A percentile compares a stretch with the other conserved stretches of the same genome.
These are phyloP conservation scores for Clistopyga incitator DNA, from an alignment of 2,888 invertebrate genomes.

Conservation along the genomic window DNA sequence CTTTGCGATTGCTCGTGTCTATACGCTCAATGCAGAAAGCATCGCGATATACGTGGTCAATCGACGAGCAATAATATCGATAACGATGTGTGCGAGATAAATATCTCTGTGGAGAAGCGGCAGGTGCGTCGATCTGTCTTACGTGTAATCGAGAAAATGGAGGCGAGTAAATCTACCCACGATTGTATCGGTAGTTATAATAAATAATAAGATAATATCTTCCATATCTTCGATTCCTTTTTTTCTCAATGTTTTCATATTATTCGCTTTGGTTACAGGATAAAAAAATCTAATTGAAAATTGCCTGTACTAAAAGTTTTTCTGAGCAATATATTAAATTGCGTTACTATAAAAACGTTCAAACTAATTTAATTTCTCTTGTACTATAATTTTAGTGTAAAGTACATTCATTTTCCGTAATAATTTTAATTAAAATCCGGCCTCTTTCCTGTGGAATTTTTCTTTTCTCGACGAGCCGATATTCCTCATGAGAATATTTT, in stretches of 20 bases:
- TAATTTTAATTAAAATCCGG: too few species aligned
- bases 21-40: neutral
- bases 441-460: too few species aligned
- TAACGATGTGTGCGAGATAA: slow-evolving; percentile 27
- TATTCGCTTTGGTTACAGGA: neutral
- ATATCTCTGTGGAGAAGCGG: neutral
- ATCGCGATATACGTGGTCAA: neutral
- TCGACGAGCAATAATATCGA: slow-evolving; percentile 31
- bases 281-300: too few species aligned
- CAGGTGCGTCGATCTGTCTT: slow-evolving; percentile 13
- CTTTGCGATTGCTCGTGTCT: neutral
- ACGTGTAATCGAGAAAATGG: slow-evolving; percentile 34
- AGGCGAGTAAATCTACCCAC: slow-evolving; percentile 20
- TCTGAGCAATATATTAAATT: too few species aligned
- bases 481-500: too few species aligned
- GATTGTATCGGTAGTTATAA: slow-evolving; percentile 19
- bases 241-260: neutral
- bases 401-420: too few species aligned
- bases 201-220: slow-evolving; percentile 47
- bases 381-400: too few species aligned
- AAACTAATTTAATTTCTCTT: too few species aligned
- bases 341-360: too few species aligned
- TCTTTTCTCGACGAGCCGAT: too few species aligned
- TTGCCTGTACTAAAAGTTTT: too few species aligned
- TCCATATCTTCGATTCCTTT: slow-evolving; percentile 1